A percentile compares a stretch with the other conserved stretches of the same genome.
phyloP scores from a whole-genome alignment of 1,140 invertebrate genomes.

The Zaprionus kolodkinae region DNA sequence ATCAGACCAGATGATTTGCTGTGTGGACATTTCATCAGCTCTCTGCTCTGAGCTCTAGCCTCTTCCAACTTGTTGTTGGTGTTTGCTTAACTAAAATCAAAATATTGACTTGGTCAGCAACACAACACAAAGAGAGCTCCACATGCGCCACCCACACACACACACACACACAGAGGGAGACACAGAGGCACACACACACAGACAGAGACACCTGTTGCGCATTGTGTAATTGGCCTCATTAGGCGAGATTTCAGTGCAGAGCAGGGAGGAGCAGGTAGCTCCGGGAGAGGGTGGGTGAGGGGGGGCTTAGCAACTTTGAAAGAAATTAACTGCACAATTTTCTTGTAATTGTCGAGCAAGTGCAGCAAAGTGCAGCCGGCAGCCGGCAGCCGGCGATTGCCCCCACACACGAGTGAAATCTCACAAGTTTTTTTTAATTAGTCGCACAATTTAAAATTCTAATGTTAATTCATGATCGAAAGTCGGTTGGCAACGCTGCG shows the following conservation, averaged over 20 bases:
- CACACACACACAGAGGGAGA: not conserved
- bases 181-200: not conserved
- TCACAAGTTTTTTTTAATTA: slow-evolving; percentile 77
- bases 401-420: slow-evolving; percentile 55
- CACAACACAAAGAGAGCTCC: slow-evolving; percentile 15
- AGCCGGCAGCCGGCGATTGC: too few species aligned
- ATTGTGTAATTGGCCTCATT: slow-evolving; percentile 28
- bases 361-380: slow-evolving; percentile 31
- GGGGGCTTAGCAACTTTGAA: slow-evolving; percentile 52
- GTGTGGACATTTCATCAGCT: slow-evolving; percentile 77
- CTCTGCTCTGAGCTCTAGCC: slow-evolving; percentile 15
- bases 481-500: slow-evolving; percentile 48
- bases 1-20: slow-evolving; percentile 10
- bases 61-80: slow-evolving; percentile 23
- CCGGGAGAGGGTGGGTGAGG: slow-evolving; percentile 3
- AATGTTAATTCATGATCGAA: slow-evolving; percentile 80
- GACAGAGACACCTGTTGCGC: not conserved
- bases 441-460: slow-evolving; percentile 75
- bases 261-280: not conserved
- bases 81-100: slow-evolving; percentile 72
- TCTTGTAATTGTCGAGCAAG: slow-evolving; percentile 67
- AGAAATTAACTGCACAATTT: slow-evolving; percentile 64
- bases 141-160: slow-evolving; percentile 13
- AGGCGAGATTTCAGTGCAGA: slow-evolving; percentile 6
- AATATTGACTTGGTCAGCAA: slow-evolving; percentile 64